These are phyloP conservation scores for Zonotrichia leucophrys DNA, from an alignment of 2,113 vertebrate species.

Conservation along the genomic window DNA sequence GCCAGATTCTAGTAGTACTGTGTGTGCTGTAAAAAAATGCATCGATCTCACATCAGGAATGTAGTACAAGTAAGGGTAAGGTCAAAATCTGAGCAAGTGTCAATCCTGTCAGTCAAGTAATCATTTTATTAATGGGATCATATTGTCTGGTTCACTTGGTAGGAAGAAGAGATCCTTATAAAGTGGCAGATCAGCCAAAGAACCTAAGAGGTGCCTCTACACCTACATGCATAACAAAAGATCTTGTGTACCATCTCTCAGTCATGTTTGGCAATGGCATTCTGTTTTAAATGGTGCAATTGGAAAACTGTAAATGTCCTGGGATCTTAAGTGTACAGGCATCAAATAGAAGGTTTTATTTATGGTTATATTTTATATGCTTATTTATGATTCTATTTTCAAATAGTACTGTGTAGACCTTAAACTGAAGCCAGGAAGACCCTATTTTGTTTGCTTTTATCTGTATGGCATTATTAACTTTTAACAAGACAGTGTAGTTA, in stretches of 20 bases:
- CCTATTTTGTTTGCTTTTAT: neutral
- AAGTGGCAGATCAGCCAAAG: neutral
- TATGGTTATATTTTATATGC: neutral
- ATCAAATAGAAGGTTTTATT: neutral
- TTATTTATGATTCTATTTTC: neutral
- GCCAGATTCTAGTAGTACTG: neutral
- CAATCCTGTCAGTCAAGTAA: neutral
- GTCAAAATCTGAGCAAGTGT: neutral
- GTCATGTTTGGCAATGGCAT: neutral
- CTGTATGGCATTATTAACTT: neutral
- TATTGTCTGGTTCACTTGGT: neutral
- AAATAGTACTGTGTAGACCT: neutral
- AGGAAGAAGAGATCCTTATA: neutral
- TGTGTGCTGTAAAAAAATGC: neutral
- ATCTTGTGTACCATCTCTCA: neutral
- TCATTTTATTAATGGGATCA: neutral
- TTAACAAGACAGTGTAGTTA: conserved; percentile 39
- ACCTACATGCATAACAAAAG: neutral
- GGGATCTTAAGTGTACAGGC: neutral
- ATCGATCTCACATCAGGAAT: neutral
- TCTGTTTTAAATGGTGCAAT: neutral
- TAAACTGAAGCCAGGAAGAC: neutral
- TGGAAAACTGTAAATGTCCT: neutral
- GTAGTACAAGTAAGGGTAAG: neutral
- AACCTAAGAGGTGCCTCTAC: neutral